Conservation (phyloP, 2,888 invertebrate species). For the Lasioglossum figueresi region DNA sequence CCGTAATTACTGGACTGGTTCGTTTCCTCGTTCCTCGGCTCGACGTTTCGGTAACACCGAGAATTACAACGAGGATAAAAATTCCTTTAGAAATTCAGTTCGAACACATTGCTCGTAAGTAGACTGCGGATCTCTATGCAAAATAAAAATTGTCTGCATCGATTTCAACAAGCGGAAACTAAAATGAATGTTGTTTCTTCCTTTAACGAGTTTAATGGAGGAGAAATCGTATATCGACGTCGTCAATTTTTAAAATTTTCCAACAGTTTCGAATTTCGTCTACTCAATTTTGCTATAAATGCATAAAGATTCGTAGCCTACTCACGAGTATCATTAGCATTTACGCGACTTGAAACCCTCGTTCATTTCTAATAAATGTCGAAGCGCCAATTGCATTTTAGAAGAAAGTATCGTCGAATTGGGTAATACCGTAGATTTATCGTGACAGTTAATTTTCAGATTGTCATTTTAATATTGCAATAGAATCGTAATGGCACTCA, state of each 20-base stretch:
- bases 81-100: not conserved
- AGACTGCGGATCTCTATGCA: too few relatives aligned
- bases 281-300: too few relatives aligned
- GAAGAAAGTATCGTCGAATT: not conserved
- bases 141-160: too few relatives aligned
- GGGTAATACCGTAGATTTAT: not conserved
- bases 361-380: not conserved
- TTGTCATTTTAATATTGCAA: not conserved
- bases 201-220: too few relatives aligned
- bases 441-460: not conserved
- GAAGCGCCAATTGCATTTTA: not conserved
- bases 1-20: not conserved
- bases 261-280: too few relatives aligned
- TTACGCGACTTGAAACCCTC: not conserved
- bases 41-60: not conserved
- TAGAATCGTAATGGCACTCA: not conserved
- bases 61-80: not conserved
- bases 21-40: not conserved
- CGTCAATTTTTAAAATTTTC: too few relatives aligned
- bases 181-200: too few relatives aligned
- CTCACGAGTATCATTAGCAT: not conserved
- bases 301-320: too few relatives aligned
- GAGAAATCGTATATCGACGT: too few relatives aligned
- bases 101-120: not conserved
- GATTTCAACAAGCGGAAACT: too few relatives aligned